A percentile compares a stretch with the other conserved stretches of the same genome.
Evolutionary conservation across 2,888 invertebrate genomes (phyloP).

Genomic region (Emmelina monodactyla): DNA sequence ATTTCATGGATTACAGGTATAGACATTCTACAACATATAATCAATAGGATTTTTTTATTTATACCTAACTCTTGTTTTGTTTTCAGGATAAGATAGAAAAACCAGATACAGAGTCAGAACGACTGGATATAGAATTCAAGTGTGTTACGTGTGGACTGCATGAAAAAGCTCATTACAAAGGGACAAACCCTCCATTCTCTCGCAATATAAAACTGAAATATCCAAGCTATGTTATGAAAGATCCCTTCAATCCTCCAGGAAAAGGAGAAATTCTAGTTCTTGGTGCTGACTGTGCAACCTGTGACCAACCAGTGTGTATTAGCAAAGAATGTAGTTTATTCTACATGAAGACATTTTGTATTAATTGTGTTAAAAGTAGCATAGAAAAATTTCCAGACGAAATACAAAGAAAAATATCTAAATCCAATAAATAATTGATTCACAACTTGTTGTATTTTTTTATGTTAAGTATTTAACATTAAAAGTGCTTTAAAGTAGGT

Average conservation of each 20-base stretch:
- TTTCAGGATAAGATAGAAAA: no score
- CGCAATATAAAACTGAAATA: constrained; percentile 73
- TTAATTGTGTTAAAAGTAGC: constrained; percentile 69
- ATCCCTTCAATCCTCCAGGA: constrained; percentile 81
- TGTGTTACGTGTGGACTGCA: constrained; percentile 72
- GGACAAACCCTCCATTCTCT: constrained; percentile 76
- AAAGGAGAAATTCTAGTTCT: constrained; percentile 79
- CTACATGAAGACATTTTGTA: constrained; percentile 77
- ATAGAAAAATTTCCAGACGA: constrained; percentile 72
- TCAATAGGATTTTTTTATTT: no score
- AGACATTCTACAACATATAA: no score
- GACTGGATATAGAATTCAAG: constrained; percentile 49
- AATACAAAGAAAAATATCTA: constrained; percentile 70
- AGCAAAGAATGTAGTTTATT: constrained; percentile 80
- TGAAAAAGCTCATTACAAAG: constrained; percentile 80
- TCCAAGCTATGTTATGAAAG: constrained; percentile 81
- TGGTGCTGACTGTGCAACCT: constrained; percentile 78
- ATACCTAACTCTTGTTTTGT: no score
- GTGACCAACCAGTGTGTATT: constrained; percentile 75
- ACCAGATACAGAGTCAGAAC: constrained; percentile 13
- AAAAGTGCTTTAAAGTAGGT: no score
- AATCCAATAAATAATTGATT: constrained; percentile 27
- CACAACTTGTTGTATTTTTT: constrained; percentile 14
- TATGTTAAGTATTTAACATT: no score
- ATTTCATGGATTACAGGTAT: no score